Evolutionary conservation across 2,797 vertebrate species (phyloP), one percentile per base, ranked within the genome.

Genomic region (Enteromius paludinosus): DNA sequence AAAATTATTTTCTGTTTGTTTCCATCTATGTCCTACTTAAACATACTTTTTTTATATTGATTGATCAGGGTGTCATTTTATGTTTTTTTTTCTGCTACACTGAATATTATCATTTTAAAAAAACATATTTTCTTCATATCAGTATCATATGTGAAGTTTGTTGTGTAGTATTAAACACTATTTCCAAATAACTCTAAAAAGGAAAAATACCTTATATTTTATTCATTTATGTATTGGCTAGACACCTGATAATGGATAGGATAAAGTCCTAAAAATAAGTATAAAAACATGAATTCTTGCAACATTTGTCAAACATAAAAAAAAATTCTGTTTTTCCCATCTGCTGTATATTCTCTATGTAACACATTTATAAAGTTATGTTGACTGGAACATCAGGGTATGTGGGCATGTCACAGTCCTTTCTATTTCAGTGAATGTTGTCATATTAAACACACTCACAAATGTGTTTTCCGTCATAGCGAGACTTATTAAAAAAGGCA

Each of bases 91-190:
- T 18, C 25, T 65, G 30, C 30, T 73, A 73, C 28, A 54, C 20
- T 72, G 18, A 64, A 64, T 77, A 5, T 47, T 62, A 76, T 64
- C 3, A 64, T n/a, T n/a, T n/a, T n/a, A 61, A 43, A 49, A 52
- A n/a, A 43, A 69, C 5, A 69, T 17, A 70, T 47, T 28, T 47
- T 61, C 23, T 6, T 12, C 10, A n/a, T 38, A 23, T 45, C 49
- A 52, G 49, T 20, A 20, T 52, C 18, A 59, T 59, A 12, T 59
- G 56, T 25, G 23, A 23, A 2, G n/a, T 59, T 59, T 25, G 11
- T 5, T 78, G 45, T 52, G 8, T 66, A 11, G 30, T 20, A 62
- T 64, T 4, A 66, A 15, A 38, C 65, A 56, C 15, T 1, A 41
- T 54, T 73, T 35, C 18, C 43, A 28, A 52, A 25, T 25, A 52